Conservation (phyloP, 2,888 invertebrate genomes). For the Criorhina ranunculi region DNA sequence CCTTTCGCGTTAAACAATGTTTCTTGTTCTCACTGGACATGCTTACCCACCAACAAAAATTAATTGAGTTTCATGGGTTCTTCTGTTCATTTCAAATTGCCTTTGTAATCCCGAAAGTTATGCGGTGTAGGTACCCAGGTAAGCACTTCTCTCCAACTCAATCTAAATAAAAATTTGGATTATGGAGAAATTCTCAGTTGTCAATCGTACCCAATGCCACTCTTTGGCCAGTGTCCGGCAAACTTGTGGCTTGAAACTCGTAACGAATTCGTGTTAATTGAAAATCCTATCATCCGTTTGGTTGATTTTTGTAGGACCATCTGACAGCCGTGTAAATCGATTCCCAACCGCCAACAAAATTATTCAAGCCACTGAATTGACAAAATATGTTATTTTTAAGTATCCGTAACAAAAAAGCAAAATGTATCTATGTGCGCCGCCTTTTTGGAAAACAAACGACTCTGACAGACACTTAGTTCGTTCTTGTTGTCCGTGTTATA, state of each 20-base stretch:
- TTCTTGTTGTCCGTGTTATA: slow-evolving; percentile 65
- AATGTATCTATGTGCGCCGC: slow-evolving; percentile 14
- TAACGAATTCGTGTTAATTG: slow-evolving; percentile 75
- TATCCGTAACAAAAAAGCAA: slow-evolving; percentile 37
- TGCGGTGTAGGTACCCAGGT: slow-evolving; percentile 47
- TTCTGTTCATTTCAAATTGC: slow-evolving; percentile 55
- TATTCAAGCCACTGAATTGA: slow-evolving; percentile 64
- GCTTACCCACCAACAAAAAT: slow-evolving; percentile 21
- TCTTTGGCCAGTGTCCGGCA: slow-evolving; percentile 13
- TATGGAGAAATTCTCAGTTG: slow-evolving; percentile 52
- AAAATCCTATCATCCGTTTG: slow-evolving; percentile 73
- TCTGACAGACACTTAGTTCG: slow-evolving; percentile 72
- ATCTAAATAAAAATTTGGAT: slow-evolving; percentile 73
- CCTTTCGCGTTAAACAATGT: no score
- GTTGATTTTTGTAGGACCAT: slow-evolving; percentile 54
- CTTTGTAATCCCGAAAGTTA: slow-evolving; percentile 70
- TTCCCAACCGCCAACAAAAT: slow-evolving; percentile 47
- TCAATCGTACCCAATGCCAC: slow-evolving; percentile 25
- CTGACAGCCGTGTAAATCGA: slow-evolving; percentile 66
- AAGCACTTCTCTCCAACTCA: slow-evolving; percentile 54
- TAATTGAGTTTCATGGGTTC: slow-evolving; percentile 41
- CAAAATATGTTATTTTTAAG: slow-evolving; percentile 51
- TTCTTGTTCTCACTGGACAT: no score
- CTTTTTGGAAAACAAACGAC: slow-evolving; percentile 35
- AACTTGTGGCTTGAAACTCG: slow-evolving; percentile 37